These are phyloP conservation scores for Clarias magur DNA, from an alignment of 2,113 vertebrate species.

Conservation along the genomic window DNA sequence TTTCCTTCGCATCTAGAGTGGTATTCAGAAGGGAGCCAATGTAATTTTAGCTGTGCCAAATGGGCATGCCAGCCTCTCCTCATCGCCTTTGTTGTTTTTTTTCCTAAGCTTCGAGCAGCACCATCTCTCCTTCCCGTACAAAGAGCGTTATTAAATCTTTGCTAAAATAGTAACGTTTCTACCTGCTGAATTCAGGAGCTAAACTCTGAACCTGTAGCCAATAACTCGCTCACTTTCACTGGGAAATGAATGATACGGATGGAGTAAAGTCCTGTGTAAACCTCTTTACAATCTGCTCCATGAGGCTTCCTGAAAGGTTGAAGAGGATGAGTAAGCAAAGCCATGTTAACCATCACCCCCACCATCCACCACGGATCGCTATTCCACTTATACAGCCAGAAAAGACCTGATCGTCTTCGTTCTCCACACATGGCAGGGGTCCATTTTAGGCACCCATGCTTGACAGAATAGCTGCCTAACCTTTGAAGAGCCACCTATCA, in stretches of 20 bases:
- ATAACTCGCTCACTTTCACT: slow-evolving; percentile 30
- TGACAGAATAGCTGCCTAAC: slow-evolving; percentile 60
- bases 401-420: neutral
- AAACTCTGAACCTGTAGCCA: slow-evolving; percentile 66
- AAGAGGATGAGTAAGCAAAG: slow-evolving; percentile 54
- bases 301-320: slow-evolving; percentile 63
- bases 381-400: neutral
- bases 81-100: slow-evolving; percentile 64
- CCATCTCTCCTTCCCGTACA: slow-evolving; percentile 40
- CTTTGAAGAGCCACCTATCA: slow-evolving; percentile 76
- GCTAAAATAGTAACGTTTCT: slow-evolving; percentile 47
- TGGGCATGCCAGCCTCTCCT: slow-evolving; percentile 56
- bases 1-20: slow-evolving; percentile 63
- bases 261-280: slow-evolving; percentile 34
- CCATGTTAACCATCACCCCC: slow-evolving; percentile 65
- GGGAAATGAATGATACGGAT: neutral
- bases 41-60: slow-evolving; percentile 46
- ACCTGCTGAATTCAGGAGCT: slow-evolving; percentile 38
- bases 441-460: slow-evolving; percentile 19
- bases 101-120: slow-evolving; percentile 49
- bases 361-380: neutral
- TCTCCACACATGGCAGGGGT: slow-evolving; percentile 6
- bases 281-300: slow-evolving; percentile 59
- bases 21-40: slow-evolving; percentile 60
- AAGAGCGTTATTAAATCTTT: neutral